Conservation (phyloP, 2,113 vertebrate genomes). For the Herpetotheres cachinnans region DNA sequence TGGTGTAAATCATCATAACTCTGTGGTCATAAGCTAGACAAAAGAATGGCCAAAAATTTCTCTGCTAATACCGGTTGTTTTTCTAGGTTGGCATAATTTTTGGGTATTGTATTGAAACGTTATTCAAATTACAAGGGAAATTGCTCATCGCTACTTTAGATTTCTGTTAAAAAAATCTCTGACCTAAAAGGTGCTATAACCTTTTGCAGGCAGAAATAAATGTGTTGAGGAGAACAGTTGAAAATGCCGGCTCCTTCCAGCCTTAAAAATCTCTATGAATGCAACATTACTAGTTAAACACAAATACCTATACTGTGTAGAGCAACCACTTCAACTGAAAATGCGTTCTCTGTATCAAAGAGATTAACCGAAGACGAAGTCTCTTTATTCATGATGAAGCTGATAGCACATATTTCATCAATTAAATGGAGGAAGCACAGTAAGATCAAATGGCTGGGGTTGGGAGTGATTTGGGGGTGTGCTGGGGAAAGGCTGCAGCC, state of each 20-base stretch:
- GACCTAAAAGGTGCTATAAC: background rate
- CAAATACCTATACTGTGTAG: background rate
- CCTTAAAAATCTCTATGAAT: background rate
- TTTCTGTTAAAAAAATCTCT: background rate
- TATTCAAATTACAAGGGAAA: conserved; percentile 4
- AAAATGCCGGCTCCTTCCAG: conserved; percentile 2
- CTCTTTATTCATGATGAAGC: background rate
- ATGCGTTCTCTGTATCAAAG: background rate
- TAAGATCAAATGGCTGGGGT: background rate
- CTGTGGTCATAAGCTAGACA: background rate
- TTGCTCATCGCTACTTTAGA: background rate
- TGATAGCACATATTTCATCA: background rate
- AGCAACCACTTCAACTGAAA: background rate
- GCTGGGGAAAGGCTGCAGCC: background rate
- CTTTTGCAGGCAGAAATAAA: background rate
- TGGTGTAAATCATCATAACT: conserved; percentile 6
- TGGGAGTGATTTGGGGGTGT: background rate
- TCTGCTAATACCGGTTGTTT: background rate
- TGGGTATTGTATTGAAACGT: background rate
- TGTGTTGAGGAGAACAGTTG: background rate
- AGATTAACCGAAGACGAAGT: background rate
- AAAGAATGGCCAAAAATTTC: background rate
- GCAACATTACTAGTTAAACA: background rate
- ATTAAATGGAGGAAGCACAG: background rate
- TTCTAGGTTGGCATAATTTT: background rate